Conservation (phyloP, 2,888 invertebrate genomes). For the Pedicia rivosa region DNA sequence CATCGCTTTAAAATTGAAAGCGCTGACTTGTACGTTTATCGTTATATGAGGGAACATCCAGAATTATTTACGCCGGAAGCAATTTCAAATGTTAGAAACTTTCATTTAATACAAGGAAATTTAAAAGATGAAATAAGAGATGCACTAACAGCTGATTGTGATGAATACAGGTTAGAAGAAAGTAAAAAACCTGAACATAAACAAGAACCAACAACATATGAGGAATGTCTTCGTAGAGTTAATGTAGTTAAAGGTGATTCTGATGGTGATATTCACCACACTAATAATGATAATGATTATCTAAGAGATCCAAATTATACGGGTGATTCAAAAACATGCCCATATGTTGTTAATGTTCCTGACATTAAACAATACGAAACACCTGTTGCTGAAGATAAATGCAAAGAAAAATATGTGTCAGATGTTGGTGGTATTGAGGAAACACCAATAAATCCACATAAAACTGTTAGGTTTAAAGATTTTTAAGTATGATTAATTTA, state of each 20-base stretch:
- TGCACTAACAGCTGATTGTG: neutral
- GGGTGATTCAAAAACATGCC: neutral
- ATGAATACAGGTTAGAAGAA: neutral
- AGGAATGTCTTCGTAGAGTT: neutral
- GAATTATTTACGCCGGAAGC: constrained; percentile 53
- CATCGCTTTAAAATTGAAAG: constrained; percentile 63
- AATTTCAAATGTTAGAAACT: constrained; percentile 48
- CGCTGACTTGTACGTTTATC: constrained; percentile 60
- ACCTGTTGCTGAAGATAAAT: neutral
- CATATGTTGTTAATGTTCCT: neutral
- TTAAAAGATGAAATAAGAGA: constrained; percentile 34
- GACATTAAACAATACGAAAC: neutral
- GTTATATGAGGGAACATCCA: constrained; percentile 55
- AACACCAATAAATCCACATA: constrained; percentile 3
- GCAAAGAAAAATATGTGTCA: too few relatives aligned
- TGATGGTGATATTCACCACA: neutral
- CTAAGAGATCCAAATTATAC: neutral
- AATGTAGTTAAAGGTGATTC: neutral
- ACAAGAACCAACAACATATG: neutral
- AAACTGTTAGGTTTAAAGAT: constrained; percentile 1
- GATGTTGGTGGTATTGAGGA: too few relatives aligned
- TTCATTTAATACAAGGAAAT: constrained; percentile 47
- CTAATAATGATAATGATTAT: too few relatives aligned
- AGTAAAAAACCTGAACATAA: neutral
- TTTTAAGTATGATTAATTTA: too few relatives aligned